These are phyloP conservation scores for Corticium candelabrum DNA, from an alignment of 37 sponge, comb jelly and placozoan species.

Conservation along the genomic window DNA sequence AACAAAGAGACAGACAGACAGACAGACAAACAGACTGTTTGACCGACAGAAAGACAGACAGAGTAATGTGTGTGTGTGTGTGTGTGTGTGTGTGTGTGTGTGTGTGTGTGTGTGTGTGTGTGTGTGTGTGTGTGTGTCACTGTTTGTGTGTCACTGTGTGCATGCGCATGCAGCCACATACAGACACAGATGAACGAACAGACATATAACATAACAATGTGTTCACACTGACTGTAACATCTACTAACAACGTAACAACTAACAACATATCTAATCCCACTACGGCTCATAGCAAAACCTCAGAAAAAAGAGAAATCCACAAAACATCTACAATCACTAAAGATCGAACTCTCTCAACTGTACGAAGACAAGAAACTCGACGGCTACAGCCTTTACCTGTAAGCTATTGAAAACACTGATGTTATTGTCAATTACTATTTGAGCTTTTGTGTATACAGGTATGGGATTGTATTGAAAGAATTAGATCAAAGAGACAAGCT, in stretches of 20 bases:
- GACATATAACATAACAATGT: no score
- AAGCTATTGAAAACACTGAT: neutral
- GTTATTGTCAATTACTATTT: neutral
- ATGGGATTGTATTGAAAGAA: constrained; percentile 58
- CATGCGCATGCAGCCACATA: neutral
- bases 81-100: constrained; percentile 5
- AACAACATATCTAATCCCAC: no score
- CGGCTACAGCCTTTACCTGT: neutral
- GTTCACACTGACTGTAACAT: no score
- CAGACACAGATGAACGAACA: no score
- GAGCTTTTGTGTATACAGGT: constrained; percentile 33
- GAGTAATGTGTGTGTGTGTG: neutral
- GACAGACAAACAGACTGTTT: no score
- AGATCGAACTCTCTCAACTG: neutral
- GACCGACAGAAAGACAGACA: no score
- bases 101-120: constrained; percentile 5
- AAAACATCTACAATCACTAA: no score
- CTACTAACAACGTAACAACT: no score
- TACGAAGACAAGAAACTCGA: neutral
- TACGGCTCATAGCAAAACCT: no score
- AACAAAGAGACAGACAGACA: no score
- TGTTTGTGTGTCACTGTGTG: neutral
- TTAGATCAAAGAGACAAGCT: constrained; percentile 25
- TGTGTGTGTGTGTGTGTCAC: neutral
- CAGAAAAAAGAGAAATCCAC: no score